phyloP scores from a whole-genome alignment of 2,888 invertebrate species.

The Anaspis maculata region DNA sequence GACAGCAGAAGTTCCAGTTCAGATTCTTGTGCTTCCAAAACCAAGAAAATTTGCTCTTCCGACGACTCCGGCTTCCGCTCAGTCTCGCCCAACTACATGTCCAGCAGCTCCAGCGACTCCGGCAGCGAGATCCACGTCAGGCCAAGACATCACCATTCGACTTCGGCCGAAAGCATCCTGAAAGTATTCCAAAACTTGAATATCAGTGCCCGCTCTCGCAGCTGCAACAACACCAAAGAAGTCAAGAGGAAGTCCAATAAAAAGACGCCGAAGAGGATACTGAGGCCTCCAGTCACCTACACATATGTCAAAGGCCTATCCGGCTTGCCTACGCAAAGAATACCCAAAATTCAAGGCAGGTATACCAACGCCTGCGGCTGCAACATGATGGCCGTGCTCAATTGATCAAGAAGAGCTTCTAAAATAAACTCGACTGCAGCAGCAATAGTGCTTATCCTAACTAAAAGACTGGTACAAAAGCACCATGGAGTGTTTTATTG shows the following conservation, averaged over 20 bases:
- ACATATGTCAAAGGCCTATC: slow-evolving; percentile 75
- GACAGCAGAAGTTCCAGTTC: slow-evolving; percentile 45
- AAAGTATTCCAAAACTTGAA: slow-evolving; percentile 64
- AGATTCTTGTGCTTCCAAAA: slow-evolving; percentile 36
- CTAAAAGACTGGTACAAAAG: no score
- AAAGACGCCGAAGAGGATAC: slow-evolving; percentile 65
- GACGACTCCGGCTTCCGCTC: slow-evolving; percentile 34
- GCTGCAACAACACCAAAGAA: slow-evolving; percentile 47
- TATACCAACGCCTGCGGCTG: slow-evolving; percentile 33
- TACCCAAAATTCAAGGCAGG: slow-evolving; percentile 49
- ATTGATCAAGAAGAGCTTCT: slow-evolving; percentile 33
- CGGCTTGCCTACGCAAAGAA: slow-evolving; percentile 72
- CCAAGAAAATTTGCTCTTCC: slow-evolving; percentile 29
- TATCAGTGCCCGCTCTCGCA: slow-evolving; percentile 51
- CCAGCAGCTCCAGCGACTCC: slow-evolving; percentile 53
- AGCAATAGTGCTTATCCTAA: no score
- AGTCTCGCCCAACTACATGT: slow-evolving; percentile 42
- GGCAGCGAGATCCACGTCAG: slow-evolving; percentile 52
- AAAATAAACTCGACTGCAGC: slow-evolving; percentile 3
- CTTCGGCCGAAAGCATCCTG: slow-evolving; percentile 56
- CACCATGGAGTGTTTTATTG: slow-evolving; percentile 3
- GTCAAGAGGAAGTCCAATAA: slow-evolving; percentile 40
- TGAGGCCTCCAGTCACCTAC: slow-evolving; percentile 69
- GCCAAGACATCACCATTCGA: slow-evolving; percentile 40
- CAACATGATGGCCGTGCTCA: slow-evolving; percentile 32